These are phyloP conservation scores for Embidobia sp. DNA, from an alignment of 2,888 invertebrate genomes.

Conservation along the genomic window DNA sequence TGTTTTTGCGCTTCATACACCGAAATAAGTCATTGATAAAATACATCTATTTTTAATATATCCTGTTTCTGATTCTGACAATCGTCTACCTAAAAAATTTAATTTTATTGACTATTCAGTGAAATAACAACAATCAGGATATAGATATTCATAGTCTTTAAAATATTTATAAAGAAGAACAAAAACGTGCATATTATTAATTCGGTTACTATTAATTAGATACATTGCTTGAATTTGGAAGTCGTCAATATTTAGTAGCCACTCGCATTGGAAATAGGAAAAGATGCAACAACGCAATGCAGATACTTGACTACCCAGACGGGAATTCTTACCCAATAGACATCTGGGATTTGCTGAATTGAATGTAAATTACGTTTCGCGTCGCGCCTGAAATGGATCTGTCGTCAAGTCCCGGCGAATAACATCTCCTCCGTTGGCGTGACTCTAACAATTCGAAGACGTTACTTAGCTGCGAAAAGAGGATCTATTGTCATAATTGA, in stretches of 20 bases:
- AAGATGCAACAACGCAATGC: conserved; percentile 70
- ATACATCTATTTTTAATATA: no score
- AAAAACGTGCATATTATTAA: no score
- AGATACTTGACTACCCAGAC: conserved; percentile 71
- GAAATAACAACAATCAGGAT: no score
- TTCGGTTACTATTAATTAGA: neutral
- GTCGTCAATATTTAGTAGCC: neutral
- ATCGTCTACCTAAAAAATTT: no score
- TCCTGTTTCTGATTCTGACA: no score
- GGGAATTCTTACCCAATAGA: conserved; percentile 74
- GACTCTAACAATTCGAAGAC: conserved; percentile 39
- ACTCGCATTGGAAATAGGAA: conserved; percentile 8
- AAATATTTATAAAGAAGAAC: no score
- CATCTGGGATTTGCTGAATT: conserved; percentile 76
- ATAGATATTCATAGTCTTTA: no score
- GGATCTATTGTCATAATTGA: conserved; percentile 50
- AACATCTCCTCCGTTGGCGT: conserved; percentile 24
- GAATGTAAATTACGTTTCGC: conserved; percentile 77
- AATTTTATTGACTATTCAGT: no score
- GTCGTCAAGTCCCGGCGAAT: conserved; percentile 71
- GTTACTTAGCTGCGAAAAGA: conserved; percentile 48
- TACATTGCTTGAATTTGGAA: no score
- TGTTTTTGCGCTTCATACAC: no score
- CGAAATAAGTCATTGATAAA: no score
- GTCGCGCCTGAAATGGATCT: conserved; percentile 71